Evolutionary conservation across 2,888 invertebrate species (phyloP).

Genomic region (Macropis europaea): DNA sequence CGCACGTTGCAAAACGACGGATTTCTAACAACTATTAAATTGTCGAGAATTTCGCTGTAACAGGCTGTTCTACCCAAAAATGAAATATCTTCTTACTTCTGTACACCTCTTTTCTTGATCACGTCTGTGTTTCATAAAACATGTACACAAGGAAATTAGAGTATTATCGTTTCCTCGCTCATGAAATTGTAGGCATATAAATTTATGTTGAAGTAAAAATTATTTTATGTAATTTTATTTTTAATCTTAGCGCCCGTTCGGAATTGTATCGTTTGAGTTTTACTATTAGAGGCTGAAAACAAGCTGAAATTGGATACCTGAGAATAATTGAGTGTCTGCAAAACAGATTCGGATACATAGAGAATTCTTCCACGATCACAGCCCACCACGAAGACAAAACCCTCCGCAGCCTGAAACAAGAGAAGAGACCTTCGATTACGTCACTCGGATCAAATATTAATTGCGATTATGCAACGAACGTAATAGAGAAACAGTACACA

Average conservation of each 20-base stretch:
- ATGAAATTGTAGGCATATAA: not conserved
- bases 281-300: not conserved
- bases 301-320: conserved; percentile 82
- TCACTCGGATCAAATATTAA: conserved; percentile 50
- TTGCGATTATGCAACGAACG: conserved; percentile 31
- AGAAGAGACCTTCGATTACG: conserved; percentile 51
- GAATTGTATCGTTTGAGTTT: not conserved
- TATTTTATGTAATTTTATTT: not conserved
- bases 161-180: not conserved
- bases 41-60: no score
- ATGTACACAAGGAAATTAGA: no score
- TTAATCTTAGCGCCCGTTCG: not conserved
- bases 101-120: no score
- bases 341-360: conserved; percentile 94
- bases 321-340: conserved; percentile 89
- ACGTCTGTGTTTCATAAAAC: no score
- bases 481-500: not conserved
- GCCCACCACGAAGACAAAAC: conserved; percentile 95
- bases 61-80: no score
- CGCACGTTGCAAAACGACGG: no score
- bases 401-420: conserved; percentile 88
- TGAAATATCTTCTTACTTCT: no score
- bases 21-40: no score
- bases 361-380: conserved; percentile 95
- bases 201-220: not conserved